Evolutionary conservation across 2,888 invertebrate species (phyloP), one percentile per base, ranked within the genome.

Genomic region (Crepidodera aurea): DNA sequence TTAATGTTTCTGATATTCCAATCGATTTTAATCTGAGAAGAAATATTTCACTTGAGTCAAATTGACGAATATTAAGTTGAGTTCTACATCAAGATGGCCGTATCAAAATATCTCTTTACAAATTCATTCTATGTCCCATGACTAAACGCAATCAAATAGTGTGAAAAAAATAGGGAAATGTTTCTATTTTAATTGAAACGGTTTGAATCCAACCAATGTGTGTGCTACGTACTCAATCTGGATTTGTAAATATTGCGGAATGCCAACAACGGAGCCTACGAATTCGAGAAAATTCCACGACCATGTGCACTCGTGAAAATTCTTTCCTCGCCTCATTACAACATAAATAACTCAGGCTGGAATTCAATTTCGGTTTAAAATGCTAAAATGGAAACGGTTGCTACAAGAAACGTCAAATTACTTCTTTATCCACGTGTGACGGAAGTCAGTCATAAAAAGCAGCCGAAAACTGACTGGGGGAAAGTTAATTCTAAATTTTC

Each of bases 301-400:
- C 42, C 19, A 54, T 54, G 54, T 44, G 54, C 54, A 54, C 44
- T 54, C 27, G 32, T 57, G 42, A 42, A 51, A 58, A 58, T 58
- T 58, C 58, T 40, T 48, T 13, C 40, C 40, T 53, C 22, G 50
- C 51, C 55, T 62, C 62, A 62, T 62, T 62, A 62, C 58, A 29
- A 62, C 62, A 51, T 50, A 50, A 62, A 62, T 62, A 54, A 62
- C 62, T 62, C 58, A 27, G 29, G 29, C 48, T 32, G 55, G 51
- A 60, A 61, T 61, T 61, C 57, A 57, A 51, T 60, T 64, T 60
- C 48, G 53, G 42, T 50, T 54, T 51, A 40, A 64, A 61, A 63
- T 48, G 61, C n/a, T 22, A 22, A 39, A 53, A 53, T 51, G 37
- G 37, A 13, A 51, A 51, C 51, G 22, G 44, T 56, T 22, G 32